Percentiles rank a stretch among this genome's conserved stretches.
Evolutionary conservation across 2,888 invertebrate genomes (phyloP).

Genomic region (Helicoverpa assulta): DNA sequence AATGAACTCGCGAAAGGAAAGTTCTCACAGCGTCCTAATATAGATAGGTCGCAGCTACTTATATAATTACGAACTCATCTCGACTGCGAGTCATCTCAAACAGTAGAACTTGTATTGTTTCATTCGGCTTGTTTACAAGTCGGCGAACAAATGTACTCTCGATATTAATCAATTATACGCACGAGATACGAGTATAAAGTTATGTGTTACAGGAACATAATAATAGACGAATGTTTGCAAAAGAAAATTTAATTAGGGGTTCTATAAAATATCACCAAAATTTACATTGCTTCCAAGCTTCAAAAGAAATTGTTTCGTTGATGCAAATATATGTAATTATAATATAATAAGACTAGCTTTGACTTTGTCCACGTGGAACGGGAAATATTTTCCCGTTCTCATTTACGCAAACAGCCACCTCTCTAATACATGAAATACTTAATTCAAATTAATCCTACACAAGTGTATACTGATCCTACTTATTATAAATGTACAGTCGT

Average conservation of each 20-base stretch:
- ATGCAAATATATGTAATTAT: no score
- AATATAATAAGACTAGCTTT: no score
- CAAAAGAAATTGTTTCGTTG: no score
- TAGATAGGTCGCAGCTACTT: conserved; percentile 64
- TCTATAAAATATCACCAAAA: background rate
- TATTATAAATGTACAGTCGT: no score
- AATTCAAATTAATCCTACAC: no score
- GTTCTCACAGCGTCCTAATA: conserved; percentile 57
- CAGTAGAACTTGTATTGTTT: conserved; percentile 78
- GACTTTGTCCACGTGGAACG: no score
- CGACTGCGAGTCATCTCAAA: conserved; percentile 66
- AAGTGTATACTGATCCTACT: no score
- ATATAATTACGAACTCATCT: conserved; percentile 76
- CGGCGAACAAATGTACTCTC: conserved; percentile 49
- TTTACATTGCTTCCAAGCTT: no score
- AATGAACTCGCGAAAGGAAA: conserved; percentile 44
- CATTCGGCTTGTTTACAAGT: conserved; percentile 67
- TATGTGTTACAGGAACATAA: background rate
- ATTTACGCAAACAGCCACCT: no score
- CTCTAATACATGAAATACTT: no score
- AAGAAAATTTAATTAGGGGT: background rate
- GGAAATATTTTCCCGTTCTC: no score
- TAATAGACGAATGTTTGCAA: background rate
- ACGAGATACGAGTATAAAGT: background rate
- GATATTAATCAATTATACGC: conserved; percentile 35